A percentile compares a stretch with the other conserved stretches of the same genome.
phyloP scores from a whole-genome alignment of 2,113 vertebrate genomes.

The Oncorhynchus keta region DNA sequence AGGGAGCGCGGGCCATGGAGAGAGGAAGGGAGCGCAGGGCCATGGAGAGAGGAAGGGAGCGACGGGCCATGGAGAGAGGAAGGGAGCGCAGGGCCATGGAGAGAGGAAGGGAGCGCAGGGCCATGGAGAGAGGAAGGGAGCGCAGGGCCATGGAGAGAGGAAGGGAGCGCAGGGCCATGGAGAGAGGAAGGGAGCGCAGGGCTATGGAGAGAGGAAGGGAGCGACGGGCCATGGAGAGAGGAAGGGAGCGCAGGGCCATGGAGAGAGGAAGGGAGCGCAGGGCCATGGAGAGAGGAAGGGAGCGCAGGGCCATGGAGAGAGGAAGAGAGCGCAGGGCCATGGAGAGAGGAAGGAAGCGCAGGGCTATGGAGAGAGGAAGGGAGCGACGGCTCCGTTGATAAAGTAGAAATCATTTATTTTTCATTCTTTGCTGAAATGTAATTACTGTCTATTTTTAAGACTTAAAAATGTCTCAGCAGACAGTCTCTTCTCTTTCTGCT shows the following conservation, averaged over 20 bases:
- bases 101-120: conserved; percentile 28
- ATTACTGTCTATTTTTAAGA: conserved; percentile 81
- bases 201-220: no score
- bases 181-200: conserved; percentile 33
- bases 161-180: conserved; percentile 19
- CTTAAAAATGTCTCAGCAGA: conserved; percentile 58
- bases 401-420: conserved; percentile 84
- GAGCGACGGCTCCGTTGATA: conserved; percentile 68
- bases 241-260: conserved; percentile 23
- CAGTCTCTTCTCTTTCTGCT: conserved; percentile 14
- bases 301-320: conserved; percentile 38
- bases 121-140: conserved; percentile 46
- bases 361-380: conserved; percentile 38
- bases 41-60: no score
- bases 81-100: conserved; percentile 21
- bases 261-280: conserved; percentile 33
- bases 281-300: conserved; percentile 46
- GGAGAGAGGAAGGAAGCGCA: conserved; percentile 38
- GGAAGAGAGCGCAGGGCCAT: conserved; percentile 21
- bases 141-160: conserved; percentile 43
- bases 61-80: no score
- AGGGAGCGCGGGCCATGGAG: conserved; percentile 30
- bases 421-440: conserved; percentile 80
- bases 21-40: conserved; percentile 23
- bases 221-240: conserved; percentile 39